Evolutionary conservation across 2,888 invertebrate species (phyloP), one percentile per base, ranked within the genome.

Genomic region (Tipula confusa): DNA sequence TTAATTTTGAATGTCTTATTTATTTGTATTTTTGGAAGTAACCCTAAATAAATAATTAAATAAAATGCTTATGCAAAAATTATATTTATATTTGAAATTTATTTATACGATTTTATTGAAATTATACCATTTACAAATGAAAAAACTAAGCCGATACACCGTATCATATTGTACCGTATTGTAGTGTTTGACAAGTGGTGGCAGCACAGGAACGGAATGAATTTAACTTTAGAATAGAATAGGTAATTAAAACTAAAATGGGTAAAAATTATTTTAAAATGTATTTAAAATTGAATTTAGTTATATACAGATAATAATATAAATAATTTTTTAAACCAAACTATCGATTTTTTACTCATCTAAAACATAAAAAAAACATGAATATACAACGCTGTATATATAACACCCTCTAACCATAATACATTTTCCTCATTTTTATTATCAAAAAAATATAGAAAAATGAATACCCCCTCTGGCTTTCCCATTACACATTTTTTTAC

Each of bases 391-490:
- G 64, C 18, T 64, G 64, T 64, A 9, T 64, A 64, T 24, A 64
- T 64, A 64, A 64, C 64, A 64, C 64, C 64, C 64, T 15, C 64
- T 64, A 64, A 64, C 64, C 64, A 64, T 64, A 18, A 64, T 64
- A 11, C 24, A 64, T 64, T 64, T 64, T 24, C 64, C 64, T 64
- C 64, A 24, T 24, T 64, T 64, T 64, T 64, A 64, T 64, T 64
- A 64, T 64, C n/a, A 64, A 64, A 64, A 64, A 64, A 24, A 64
- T 64, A 64, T 64, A 64, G 64, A 64, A 64, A 64, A 64, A 64
- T 64, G 24, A 24, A 64, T 24, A 64, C 18, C 24, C 43, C 9
- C 24, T 11, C 11, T 18, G 64, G 64, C 64, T 64, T 64, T 24
- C 64, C 24, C 64, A 64, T 64, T 64, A 64, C 64, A 64, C 64